Evolutionary conservation across 2,797 vertebrate genomes (phyloP).

Genomic region (Channa striata): DNA sequence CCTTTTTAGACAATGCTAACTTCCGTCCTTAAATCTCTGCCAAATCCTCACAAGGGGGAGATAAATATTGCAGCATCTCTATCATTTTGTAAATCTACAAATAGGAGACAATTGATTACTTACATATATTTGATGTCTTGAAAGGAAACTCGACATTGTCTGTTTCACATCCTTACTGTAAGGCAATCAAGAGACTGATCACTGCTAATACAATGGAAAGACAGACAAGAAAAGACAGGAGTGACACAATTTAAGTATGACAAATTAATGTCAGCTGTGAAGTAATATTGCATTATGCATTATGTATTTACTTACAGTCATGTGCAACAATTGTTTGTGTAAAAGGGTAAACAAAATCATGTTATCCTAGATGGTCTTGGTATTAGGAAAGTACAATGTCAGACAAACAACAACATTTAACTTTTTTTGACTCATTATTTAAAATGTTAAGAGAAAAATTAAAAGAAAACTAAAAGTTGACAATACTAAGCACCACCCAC

Average conservation of each 20-base stretch:
- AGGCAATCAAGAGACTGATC: too few species aligned
- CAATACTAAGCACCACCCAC: too few species aligned
- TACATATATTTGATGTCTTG: slow-evolving; percentile 20
- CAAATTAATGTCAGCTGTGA: slow-evolving; percentile 1
- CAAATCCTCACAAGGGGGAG: not conserved
- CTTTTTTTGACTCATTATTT: too few species aligned
- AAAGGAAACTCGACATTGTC: slow-evolving; percentile 34
- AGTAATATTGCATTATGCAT: not conserved
- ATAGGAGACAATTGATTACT: not conserved
- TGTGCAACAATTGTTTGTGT: too few species aligned
- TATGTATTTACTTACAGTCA: not conserved
- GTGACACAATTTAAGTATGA: not conserved
- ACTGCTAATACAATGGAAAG: not conserved
- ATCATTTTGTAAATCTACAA: not conserved
- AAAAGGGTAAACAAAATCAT: too few species aligned
- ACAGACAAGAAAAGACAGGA: not conserved
- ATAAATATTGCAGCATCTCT: not conserved
- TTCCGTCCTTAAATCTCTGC: not conserved
- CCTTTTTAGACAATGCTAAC: slow-evolving; percentile 1
- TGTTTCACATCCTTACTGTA: slow-evolving; percentile 10
- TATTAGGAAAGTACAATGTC: too few species aligned
- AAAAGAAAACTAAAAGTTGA: too few species aligned
- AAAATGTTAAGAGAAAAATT: too few species aligned
- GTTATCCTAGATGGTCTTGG: too few species aligned
- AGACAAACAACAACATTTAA: too few species aligned